Evolutionary conservation across 2,797 vertebrate genomes (phyloP).

Genomic region (Florisuga fusca): DNA sequence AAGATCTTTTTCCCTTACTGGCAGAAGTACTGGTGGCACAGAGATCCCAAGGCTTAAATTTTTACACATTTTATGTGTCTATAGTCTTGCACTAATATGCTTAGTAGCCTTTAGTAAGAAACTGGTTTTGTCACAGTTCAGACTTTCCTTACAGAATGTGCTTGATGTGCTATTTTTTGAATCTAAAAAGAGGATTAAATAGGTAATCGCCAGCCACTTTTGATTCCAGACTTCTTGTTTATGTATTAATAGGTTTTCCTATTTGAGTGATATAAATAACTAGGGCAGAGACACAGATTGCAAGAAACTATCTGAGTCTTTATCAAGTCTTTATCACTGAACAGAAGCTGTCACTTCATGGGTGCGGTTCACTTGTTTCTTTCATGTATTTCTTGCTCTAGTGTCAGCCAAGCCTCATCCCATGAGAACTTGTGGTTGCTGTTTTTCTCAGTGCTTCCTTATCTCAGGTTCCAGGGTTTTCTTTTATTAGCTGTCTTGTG

Average conservation of each 20-base stretch:
- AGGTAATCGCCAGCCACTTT: not conserved
- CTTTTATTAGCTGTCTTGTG: slow-evolving; percentile 59
- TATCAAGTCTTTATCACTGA: slow-evolving; percentile 60
- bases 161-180: not conserved
- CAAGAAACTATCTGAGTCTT: slow-evolving; percentile 49
- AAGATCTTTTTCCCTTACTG: not conserved
- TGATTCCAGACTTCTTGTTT: slow-evolving; percentile 16
- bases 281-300: not conserved
- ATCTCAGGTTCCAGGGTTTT: slow-evolving; percentile 62
- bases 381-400: slow-evolving; percentile 62
- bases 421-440: slow-evolving; percentile 47
- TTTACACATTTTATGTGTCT: not conserved
- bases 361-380: slow-evolving; percentile 57
- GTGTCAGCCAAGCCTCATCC: slow-evolving; percentile 58
- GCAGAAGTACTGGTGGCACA: not conserved
- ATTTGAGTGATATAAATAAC: slow-evolving; percentile 41
- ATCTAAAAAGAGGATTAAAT: not conserved
- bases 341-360: slow-evolving; percentile 52
- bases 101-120: not conserved
- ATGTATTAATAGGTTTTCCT: slow-evolving; percentile 5
- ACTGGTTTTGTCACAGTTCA: not conserved
- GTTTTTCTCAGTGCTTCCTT: slow-evolving; percentile 67
- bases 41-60: not conserved
- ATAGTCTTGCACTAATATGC: not conserved
- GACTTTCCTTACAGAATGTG: not conserved